Base-by-base conservation (phyloP, 2,113 vertebrate genomes). In the Suncus etruscus region DNA sequence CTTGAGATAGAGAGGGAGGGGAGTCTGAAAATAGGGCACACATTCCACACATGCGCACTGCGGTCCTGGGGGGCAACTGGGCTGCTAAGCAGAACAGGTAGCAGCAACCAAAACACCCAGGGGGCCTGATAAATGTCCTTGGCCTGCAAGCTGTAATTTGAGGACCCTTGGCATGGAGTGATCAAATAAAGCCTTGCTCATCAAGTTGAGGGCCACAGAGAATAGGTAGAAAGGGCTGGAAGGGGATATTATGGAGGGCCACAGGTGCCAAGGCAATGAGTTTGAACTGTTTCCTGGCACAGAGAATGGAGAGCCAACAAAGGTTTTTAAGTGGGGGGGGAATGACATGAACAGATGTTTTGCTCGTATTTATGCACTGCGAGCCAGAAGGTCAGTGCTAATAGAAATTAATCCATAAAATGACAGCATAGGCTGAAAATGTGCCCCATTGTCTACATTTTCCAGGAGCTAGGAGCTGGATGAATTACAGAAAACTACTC, bases 361-460 rank as follows among this genome's bases (percentile, higher is more conserved):
- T 95, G 76, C 80, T 93, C 87, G 69, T 91, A 92, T 94, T 91
- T 92, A 90, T 76, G 93, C 48, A 80, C 68, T 27, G 54, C 92
- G 86, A 94, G 69, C 93, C 90, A 92, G 88, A 79, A 94, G 88
- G 88, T 90, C 90, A 87, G 80, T 8, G 4, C 77, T 87, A 94
- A 94, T 96, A 88, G 94, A 95, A 96, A 96, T 91, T 91, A 94
- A 93, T 95, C 93, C 92, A 94, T 91, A 94, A 96, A 93, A 94
- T 95, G 95, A 96, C 95, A 96, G 83, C 94, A 93, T 39, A 91
- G 83, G 75, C 90, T 96, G 79, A 90, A 96, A 92, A 96, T 93
- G 9, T 91, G 83, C 45, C 88, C 83, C 39, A 70, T 24, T 94
- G 88, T 94, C 91, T 94, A 58, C 77, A 86, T 94, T 95, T 96